phyloP scores from a whole-genome alignment of 2,797 vertebrate species.

The Menidia menidia region DNA sequence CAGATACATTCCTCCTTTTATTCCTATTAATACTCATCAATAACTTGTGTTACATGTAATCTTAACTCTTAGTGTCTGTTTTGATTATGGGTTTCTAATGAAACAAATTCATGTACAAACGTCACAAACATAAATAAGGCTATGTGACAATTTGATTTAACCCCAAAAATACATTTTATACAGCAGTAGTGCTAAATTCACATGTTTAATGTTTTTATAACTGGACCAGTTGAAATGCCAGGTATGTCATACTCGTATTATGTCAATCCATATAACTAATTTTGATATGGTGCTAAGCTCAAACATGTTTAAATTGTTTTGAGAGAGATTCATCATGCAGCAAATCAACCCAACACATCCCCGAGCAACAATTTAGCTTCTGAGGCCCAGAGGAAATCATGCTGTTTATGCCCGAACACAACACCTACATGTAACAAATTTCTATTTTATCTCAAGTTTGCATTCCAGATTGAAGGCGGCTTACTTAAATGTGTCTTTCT shows the following conservation, averaged over 20 bases:
- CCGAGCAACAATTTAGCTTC: constrained; percentile 31
- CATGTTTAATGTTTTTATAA: not conserved
- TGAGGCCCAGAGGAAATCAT: constrained; percentile 25
- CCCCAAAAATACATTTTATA: not conserved
- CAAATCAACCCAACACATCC: constrained; percentile 29
- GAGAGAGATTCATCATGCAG: constrained; percentile 42
- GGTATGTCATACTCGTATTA: not conserved
- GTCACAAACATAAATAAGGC: no score
- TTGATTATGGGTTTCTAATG: no score
- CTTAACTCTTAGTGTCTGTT: no score
- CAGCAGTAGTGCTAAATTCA: not conserved
- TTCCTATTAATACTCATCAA: no score
- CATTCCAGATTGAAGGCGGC: constrained; percentile 24
- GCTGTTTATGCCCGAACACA: constrained; percentile 23
- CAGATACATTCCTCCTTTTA: no score
- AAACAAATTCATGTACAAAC: not conserved
- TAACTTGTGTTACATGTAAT: no score
- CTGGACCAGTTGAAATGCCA: not conserved
- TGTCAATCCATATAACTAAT: not conserved
- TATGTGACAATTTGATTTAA: not conserved
- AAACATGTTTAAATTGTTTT: not conserved
- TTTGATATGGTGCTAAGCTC: not conserved
- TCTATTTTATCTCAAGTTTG: constrained; percentile 1
- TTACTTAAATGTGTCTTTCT: constrained; percentile 29
- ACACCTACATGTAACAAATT: constrained; percentile 10